Evolutionary conservation across 2,888 invertebrate species (phyloP).

Genomic region (Schizotus pectinicornis): DNA sequence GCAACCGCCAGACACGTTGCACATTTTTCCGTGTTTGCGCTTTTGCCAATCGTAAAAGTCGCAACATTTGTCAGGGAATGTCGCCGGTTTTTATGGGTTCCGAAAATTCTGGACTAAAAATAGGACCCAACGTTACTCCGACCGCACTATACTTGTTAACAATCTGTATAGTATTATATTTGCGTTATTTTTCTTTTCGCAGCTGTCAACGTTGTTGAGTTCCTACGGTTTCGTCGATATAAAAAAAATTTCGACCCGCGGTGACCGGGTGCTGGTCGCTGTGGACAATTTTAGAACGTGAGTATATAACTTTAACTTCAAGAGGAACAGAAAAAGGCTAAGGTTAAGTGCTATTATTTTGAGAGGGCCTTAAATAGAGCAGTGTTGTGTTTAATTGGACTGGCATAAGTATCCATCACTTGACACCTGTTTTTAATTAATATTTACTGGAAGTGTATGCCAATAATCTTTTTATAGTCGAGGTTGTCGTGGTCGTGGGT

Average conservation of each 20-base stretch:
- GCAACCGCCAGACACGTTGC: conserved; percentile 11
- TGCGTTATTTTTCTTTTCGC: conserved; percentile 22
- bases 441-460: conserved; percentile 27
- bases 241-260: conserved; percentile 60
- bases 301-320: conserved; percentile 38
- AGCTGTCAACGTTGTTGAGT: conserved; percentile 66
- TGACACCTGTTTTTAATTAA: conserved; percentile 48
- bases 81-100: conserved; percentile 12
- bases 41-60: conserved; percentile 27
- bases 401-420: conserved; percentile 7
- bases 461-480: conserved; percentile 20
- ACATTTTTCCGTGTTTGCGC: conserved; percentile 12
- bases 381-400: conserved; percentile 14
- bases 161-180: conserved; percentile 4
- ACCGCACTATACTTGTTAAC: too few species aligned
- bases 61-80: conserved; percentile 12
- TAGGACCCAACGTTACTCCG: not conserved
- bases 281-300: conserved; percentile 67
- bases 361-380: conserved; percentile 22
- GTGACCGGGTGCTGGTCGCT: conserved; percentile 66
- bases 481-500: conserved; percentile 15
- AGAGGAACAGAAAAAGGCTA: conserved; percentile 15
- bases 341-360: conserved; percentile 30
- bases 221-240: conserved; percentile 70
- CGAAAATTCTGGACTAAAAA: conserved; percentile 22